Conservation (phyloP, 2,113 vertebrate species). For the Chloropsis cyanopogon region DNA sequence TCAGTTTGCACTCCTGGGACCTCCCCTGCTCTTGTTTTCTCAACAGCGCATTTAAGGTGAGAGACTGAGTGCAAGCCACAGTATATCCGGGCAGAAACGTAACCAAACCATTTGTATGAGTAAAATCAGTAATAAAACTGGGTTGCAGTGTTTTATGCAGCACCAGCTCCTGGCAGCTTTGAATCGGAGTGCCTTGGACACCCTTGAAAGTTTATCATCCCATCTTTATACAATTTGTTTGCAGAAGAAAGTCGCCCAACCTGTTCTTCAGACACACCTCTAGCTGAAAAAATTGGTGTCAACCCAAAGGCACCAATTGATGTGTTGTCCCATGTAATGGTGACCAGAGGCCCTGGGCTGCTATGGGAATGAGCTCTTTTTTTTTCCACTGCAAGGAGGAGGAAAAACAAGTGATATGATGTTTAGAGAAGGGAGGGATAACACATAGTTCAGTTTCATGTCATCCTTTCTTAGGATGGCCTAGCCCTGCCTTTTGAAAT, state of each 20-base stretch:
- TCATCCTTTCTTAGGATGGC: neutral
- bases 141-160: neutral
- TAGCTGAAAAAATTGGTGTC: neutral
- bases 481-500: neutral
- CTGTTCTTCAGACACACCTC: neutral
- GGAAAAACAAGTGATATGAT: neutral
- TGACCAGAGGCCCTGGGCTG: neutral
- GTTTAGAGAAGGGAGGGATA: neutral
- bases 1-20: neutral
- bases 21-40: neutral
- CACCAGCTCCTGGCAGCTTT: neutral
- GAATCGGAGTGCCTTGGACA: neutral
- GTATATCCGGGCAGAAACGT: neutral
- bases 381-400: neutral
- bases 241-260: neutral
- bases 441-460: fast-evolving
- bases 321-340: neutral
- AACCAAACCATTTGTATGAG: neutral
- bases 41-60: neutral
- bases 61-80: neutral
- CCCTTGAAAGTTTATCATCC: neutral
- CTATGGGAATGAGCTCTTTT: neutral
- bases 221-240: neutral
- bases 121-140: neutral
- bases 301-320: neutral